Evolutionary conservation across 2,113 vertebrate species (phyloP).

Genomic region (Fregata magnificens): DNA sequence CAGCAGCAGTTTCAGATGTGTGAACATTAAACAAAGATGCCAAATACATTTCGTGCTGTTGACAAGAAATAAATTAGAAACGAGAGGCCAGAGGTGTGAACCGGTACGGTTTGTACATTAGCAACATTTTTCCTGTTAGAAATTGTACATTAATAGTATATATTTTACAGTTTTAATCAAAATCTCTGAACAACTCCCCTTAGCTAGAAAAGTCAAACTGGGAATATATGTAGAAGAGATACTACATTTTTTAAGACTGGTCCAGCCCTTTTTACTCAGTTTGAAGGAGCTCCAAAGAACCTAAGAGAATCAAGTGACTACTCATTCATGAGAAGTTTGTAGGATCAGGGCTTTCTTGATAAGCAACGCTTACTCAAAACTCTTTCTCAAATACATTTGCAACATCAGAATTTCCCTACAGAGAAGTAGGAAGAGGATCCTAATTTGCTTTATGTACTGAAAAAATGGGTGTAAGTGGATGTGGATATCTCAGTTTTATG

Average conservation of each 20-base stretch:
- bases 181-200: not conserved
- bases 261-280: not conserved
- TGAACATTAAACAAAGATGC: not conserved
- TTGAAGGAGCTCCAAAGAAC: not conserved
- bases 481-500: not conserved
- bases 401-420: not conserved
- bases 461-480: not conserved
- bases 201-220: not conserved
- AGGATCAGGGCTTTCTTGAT: not conserved
- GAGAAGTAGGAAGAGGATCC: not conserved
- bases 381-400: not conserved
- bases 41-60: not conserved
- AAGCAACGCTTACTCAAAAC: not conserved
- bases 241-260: accelerated
- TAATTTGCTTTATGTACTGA: not conserved
- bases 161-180: not conserved
- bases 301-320: not conserved
- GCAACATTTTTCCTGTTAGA: not conserved
- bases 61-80: not conserved
- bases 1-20: not conserved
- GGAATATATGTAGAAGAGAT: not conserved
- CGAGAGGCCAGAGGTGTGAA: not conserved
- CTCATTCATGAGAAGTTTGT: not conserved
- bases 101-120: accelerated
- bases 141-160: not conserved